phyloP scores from a whole-genome alignment of 2,797 vertebrate genomes.

The Cheirogaleus major region DNA sequence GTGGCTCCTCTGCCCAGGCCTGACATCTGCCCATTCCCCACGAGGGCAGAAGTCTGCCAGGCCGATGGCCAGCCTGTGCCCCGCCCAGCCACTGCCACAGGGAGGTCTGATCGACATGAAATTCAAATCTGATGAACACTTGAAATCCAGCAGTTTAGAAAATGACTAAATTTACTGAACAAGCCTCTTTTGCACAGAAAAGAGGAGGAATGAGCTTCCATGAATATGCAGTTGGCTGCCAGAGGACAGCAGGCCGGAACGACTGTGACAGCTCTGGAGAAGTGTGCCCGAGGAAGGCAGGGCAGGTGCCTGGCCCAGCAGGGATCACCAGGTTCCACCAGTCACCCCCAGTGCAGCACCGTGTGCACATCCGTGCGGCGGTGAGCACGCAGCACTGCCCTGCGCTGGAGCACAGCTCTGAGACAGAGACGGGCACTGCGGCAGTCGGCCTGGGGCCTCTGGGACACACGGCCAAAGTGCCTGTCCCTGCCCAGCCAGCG shows the following conservation, averaged over 20 bases:
- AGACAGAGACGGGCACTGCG: too few species aligned
- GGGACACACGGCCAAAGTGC: fast-evolving
- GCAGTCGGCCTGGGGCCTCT: too few species aligned
- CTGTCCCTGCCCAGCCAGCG: not conserved
- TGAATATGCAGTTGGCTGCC: not conserved
- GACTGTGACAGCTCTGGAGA: not conserved
- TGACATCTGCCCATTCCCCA: not conserved
- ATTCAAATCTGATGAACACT: not conserved
- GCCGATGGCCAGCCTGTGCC: fast-evolving
- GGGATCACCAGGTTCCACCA: not conserved
- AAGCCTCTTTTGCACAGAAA: not conserved
- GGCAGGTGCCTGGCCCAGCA: not conserved
- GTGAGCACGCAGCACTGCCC: fast-evolving
- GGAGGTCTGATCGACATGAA: fast-evolving
- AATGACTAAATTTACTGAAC: not conserved
- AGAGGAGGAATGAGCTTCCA: not conserved
- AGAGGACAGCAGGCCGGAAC: fast-evolving
- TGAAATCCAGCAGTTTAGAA: not conserved
- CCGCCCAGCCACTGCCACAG: fast-evolving
- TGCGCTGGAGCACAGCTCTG: not conserved
- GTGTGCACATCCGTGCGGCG: too few species aligned
- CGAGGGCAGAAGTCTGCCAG: not conserved
- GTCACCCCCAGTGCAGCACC: not conserved
- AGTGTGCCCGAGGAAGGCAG: fast-evolving
- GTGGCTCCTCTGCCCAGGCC: not conserved